Evolutionary conservation across 2,888 invertebrate species (phyloP).

Genomic region (Ophraella communa): DNA sequence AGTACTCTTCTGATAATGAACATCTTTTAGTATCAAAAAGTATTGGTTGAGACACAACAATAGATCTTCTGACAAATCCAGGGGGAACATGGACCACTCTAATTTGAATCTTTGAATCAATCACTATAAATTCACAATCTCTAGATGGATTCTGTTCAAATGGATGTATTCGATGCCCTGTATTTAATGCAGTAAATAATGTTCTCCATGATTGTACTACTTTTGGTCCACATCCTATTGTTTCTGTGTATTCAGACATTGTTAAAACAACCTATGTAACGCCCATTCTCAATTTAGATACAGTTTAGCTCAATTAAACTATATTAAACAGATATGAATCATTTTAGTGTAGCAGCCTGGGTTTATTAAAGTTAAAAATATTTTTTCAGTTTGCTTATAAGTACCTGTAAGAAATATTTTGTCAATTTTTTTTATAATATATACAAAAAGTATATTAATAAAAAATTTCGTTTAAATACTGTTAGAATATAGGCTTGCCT

Average conservation of each 20-base stretch:
- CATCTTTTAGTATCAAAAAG: conserved; percentile 48
- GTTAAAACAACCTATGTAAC: conserved; percentile 44
- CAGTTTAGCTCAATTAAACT: conserved; percentile 13
- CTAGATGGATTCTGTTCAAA: conserved; percentile 51
- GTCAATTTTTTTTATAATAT: too few species aligned
- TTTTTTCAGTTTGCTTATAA: too few species aligned
- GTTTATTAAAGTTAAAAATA: neutral
- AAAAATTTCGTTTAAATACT: too few species aligned
- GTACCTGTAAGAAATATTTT: too few species aligned
- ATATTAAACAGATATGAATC: conserved; percentile 10
- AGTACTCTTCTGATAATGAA: conserved; percentile 60
- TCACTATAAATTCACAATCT: conserved; percentile 54
- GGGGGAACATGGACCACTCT: conserved; percentile 55
- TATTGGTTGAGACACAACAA: conserved; percentile 36
- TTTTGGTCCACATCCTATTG: conserved; percentile 47
- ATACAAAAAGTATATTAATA: too few species aligned
- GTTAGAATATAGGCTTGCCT: too few species aligned
- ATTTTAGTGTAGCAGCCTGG: conserved; percentile 6
- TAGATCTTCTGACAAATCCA: conserved; percentile 42
- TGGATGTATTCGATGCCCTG: conserved; percentile 53
- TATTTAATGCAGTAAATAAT: conserved; percentile 44
- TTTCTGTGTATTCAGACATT: conserved; percentile 43
- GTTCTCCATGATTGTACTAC: conserved; percentile 45
- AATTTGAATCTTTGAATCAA: conserved; percentile 52
- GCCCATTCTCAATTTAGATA: conserved; percentile 39